These are phyloP conservation scores for Alca torda DNA, from an alignment of 2,797 vertebrate species.

Conservation along the genomic window DNA sequence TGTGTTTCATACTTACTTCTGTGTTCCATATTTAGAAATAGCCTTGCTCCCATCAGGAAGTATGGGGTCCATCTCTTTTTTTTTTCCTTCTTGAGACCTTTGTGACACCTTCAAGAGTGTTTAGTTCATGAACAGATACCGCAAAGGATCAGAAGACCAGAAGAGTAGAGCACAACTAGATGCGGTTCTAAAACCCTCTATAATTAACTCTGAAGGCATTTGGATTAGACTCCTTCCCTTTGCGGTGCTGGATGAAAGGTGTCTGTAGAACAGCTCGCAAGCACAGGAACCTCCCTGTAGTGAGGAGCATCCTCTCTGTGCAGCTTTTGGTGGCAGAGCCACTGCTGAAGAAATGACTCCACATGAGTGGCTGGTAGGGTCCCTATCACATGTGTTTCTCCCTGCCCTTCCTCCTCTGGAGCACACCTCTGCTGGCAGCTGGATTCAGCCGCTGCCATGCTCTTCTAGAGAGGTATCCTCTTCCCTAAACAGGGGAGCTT, in stretches of 20 bases:
- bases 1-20: neutral
- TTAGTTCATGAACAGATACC: neutral
- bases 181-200: neutral
- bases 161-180: neutral
- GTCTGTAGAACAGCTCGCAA: neutral
- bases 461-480: neutral
- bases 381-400: fast-evolving
- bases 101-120: neutral
- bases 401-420: neutral
- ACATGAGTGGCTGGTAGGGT: neutral
- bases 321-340: neutral
- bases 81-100: neutral
- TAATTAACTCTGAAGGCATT: neutral
- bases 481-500: neutral
- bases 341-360: neutral
- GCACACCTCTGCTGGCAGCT: neutral
- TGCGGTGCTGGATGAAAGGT: neutral
- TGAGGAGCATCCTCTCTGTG: neutral
- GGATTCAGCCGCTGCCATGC: neutral
- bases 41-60: neutral
- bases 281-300: neutral
- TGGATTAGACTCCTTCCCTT: neutral
- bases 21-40: neutral
- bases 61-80: neutral
- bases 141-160: neutral